phyloP scores from a whole-genome alignment of 2,888 invertebrate genomes.

The Drosophila prostipennis region DNA sequence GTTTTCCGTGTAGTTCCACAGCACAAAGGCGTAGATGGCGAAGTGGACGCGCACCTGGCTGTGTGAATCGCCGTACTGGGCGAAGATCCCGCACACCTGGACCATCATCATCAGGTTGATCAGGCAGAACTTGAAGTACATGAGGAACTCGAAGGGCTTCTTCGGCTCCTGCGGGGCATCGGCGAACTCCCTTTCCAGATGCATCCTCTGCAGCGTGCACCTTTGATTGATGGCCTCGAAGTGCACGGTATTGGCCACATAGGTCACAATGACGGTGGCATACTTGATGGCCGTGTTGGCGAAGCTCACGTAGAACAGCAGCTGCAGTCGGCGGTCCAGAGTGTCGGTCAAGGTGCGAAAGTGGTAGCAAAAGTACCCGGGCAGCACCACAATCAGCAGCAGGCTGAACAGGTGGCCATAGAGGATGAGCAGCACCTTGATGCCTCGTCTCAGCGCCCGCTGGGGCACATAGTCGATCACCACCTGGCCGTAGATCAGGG shows the following conservation, averaged over 20 bases:
- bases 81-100: constrained; percentile 66
- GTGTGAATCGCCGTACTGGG: constrained; percentile 37
- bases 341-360: constrained; percentile 52
- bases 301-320: constrained; percentile 68
- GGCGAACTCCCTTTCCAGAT: constrained; percentile 64
- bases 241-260: constrained; percentile 68
- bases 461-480: constrained; percentile 75
- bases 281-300: constrained; percentile 76
- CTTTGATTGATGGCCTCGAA: constrained; percentile 63
- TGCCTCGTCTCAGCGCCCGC: constrained; percentile 35
- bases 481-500: constrained; percentile 70
- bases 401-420: constrained; percentile 70
- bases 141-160: constrained; percentile 62
- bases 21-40: constrained; percentile 71
- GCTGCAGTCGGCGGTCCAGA: constrained; percentile 60
- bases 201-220: constrained; percentile 57
- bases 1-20: constrained; percentile 80
- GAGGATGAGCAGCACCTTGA: constrained; percentile 48
- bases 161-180: constrained; percentile 44
- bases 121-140: constrained; percentile 70
- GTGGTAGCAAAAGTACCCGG: constrained; percentile 69
- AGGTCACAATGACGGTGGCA: constrained; percentile 70
- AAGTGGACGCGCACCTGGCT: constrained; percentile 57
- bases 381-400: constrained; percentile 64
- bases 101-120: constrained; percentile 76